Evolutionary conservation across 92 coral and sea anemone genomes (phyloP), one percentile per base, ranked within the genome.

Genomic region (Heteractis magnifica): DNA sequence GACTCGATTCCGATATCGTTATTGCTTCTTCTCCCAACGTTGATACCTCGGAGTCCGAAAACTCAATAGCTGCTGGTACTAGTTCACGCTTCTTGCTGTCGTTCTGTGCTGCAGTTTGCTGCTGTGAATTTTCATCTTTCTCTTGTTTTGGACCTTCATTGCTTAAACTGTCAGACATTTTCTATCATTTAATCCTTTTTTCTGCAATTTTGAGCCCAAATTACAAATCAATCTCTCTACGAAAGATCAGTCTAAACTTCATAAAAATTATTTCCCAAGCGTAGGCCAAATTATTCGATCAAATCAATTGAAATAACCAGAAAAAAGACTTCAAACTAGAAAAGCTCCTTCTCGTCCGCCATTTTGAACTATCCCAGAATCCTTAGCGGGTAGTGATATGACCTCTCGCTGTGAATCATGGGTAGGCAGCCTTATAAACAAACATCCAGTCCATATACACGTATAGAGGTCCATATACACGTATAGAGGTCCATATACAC

Each of bases 291-390:
- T 21, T 10, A 15, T 68, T 68, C 10, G 14, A 26, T 68, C 49
- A 68, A 68, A 68, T 6, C 26, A 6, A n/a, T 14, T 26, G 10
- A 48, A 26, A 68, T 20, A 21, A 68, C 15, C 8, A 15, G 15
- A 7, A 23, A 68, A 23, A 62, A 18, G 3, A 18, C 44, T 62
- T 62, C 23, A 3, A 23, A 4, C 11, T 0, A 21, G 4, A 68
- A 68, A 68, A 3, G 19, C 23, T 68, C 70, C 10, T 68, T 5
- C 26, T 68, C 73, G 49, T 68, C 73, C 68, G 84, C 89, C 89
- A 79, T 86, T 11, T 86, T 86, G 89, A 72, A 79, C 16, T 78
- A 71, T 72, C 79, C 81, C 82, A 49, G 26, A 41, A 52, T 49
- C 59, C 79, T 49, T 75, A 49, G 79, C 79, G 79, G 59, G 56